Conservation (phyloP, 1,140 invertebrate species). For the Orius insidiosus region DNA sequence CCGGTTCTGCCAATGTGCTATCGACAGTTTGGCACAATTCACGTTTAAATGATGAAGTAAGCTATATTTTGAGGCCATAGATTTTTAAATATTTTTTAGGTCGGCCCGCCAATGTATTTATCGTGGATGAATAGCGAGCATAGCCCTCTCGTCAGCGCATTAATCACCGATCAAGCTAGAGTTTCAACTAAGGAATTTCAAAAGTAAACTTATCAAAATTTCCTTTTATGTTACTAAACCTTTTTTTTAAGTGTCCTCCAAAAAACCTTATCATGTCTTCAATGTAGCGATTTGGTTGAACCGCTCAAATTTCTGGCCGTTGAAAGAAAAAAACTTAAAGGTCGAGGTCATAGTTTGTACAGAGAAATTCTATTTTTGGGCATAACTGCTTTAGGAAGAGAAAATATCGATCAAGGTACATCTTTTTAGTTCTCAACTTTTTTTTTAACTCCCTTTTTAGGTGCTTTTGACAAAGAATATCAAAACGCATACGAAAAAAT, state of each 20-base stretch:
- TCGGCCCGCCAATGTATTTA: conserved; percentile 53
- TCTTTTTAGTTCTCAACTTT: no score
- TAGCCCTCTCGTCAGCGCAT: conserved; percentile 40
- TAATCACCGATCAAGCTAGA: conserved; percentile 41
- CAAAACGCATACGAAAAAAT: conserved; percentile 51
- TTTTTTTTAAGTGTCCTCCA: conserved; percentile 48
- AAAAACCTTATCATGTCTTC: conserved; percentile 53
- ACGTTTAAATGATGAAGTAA: conserved; percentile 45
- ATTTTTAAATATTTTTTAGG: conserved; percentile 21
- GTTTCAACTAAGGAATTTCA: conserved; percentile 30
- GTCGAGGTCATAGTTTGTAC: conserved; percentile 52
- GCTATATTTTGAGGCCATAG: no score
- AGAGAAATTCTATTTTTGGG: conserved; percentile 84
- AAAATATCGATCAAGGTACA: conserved; percentile 62
- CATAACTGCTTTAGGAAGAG: conserved; percentile 61
- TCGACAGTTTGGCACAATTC: conserved; percentile 59
- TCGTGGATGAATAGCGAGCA: conserved; percentile 41
- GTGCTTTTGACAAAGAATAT: conserved; percentile 80
- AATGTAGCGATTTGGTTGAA: conserved; percentile 53
- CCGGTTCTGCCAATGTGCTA: conserved; percentile 31
- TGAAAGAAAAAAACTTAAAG: conserved; percentile 44
- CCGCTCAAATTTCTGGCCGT: conserved; percentile 56
- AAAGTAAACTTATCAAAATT: neutral
- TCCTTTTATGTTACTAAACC: neutral
- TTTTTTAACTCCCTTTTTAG: conserved; percentile 28